Conservation (phyloP, 2,797 vertebrate genomes). For the Botia almorhae region DNA sequence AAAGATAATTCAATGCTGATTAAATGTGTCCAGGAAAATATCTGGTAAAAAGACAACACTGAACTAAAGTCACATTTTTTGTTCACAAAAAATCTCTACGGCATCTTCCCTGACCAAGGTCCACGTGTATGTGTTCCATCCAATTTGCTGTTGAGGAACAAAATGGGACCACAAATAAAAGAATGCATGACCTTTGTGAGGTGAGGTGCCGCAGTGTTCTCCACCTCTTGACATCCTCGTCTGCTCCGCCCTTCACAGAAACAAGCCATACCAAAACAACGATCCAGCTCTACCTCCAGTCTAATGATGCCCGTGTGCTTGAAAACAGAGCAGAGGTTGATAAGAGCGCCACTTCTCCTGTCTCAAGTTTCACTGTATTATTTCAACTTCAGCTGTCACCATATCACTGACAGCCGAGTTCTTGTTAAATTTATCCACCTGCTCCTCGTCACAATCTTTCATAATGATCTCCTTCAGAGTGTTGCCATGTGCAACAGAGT, state of each 20-base stretch:
- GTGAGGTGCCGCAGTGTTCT: background rate
- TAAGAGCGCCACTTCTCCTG: conserved; percentile 26
- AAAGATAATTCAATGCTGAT: background rate
- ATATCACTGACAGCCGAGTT: conserved; percentile 51
- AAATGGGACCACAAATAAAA: conserved; percentile 10
- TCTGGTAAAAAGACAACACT: background rate
- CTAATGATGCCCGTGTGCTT: conserved; percentile 54
- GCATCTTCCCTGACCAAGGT: background rate
- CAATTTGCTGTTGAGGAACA: conserved; percentile 41
- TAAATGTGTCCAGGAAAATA: background rate
- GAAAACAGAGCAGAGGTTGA: conserved; percentile 36
- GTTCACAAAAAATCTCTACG: background rate
- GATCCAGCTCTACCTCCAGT: conserved; percentile 7
- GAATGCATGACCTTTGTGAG: conserved; percentile 33
- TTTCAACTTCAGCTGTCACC: conserved; percentile 54
- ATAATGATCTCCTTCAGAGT: conserved; percentile 50
- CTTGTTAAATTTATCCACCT: conserved; percentile 64
- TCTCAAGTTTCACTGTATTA: conserved; percentile 6
- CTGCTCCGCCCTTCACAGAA: conserved; percentile 22
- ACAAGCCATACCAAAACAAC: conserved; percentile 18
- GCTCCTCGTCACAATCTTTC: conserved; percentile 46
- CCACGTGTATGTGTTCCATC: background rate
- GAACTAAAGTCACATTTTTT: too few species aligned
- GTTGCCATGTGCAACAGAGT: background rate
- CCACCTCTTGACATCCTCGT: conserved; percentile 15